Base-by-base conservation (phyloP, 2,113 vertebrate genomes). In the Columba livia region DNA sequence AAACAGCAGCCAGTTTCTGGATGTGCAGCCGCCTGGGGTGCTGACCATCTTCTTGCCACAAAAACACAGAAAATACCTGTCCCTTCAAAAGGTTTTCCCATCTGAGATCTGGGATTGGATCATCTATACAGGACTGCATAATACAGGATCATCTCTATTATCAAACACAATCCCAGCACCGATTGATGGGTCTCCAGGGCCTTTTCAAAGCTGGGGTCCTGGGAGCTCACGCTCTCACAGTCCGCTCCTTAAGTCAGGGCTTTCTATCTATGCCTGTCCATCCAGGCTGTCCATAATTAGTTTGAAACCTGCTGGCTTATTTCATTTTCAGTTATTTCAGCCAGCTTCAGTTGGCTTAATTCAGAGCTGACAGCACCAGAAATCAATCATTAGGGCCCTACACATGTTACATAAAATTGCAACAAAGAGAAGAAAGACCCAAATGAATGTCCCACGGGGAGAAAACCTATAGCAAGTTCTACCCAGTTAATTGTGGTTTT, bases 1-100 rank as follows among this genome's bases (percentile, higher is more conserved):
- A 80, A 92, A 90, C 90, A 95, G 72, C 77, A 88, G 77, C 12
- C 58, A 23, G 12, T 40, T 94, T 70, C 94, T 89, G 92, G 85
- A 62, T 1, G 1, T 18, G 48, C 34, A 70, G 64, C 51, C 64
- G 32, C 28, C 51, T 11, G 3, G 47, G 34, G 15, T 48, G 56
- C 64, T 64, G 83, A 80, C 60, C 60, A 69, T 78, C 72, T 58
- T 70, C 12, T 29, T 78, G 72, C 28, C 69, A 78, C 25, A 92
- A 71, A 88, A 93, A 71, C 15, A 38, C 28, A 79, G 62, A 95
- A 85, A 83, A 92, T 74, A 57, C 12, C 24, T 50, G 79, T 77
- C 32, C 34, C 10, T 26, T 78, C 56, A 57, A 75, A 85, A 88
- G 83, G 25, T 74, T 95, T 92, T 57, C 56, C 65, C 69, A 38